Evolutionary conservation across 2,113 vertebrate genomes (phyloP), one percentile per base, ranked within the genome.

Genomic region (Lepisosteus osseus): DNA sequence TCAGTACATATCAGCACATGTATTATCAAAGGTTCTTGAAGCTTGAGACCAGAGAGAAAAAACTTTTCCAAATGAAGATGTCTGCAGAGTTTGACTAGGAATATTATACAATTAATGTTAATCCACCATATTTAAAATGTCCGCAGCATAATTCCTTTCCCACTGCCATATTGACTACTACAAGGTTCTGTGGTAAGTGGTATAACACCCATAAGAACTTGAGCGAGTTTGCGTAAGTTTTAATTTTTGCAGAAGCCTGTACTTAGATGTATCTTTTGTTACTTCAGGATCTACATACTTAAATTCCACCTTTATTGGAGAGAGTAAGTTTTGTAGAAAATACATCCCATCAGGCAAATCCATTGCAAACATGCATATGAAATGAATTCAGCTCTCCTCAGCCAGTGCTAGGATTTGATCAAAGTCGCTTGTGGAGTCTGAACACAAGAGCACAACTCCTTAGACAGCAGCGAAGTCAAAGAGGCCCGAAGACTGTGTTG

Each of bases 81-180:
- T 68, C 15, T 54, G 15, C 51, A 40, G 54, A 4, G 57, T 17
- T 7, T n/a, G 54, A 54, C 17, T 43, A 54, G 54, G 17, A 57
- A 59, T 69, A 57, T 69, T 41, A 43, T 57, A 69, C 57, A 29
- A 69, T 69, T 69, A 56, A 47, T 29, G 44, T 14, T 11, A 61
- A 14, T 6, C 8, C n/a, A 11, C 43, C 41, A 56, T 17, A 2
- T 47, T 43, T 59, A 11, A n/a, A 6, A n/a, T 67, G 45, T 66
- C 66, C 17, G 40, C 17, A 42, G 11, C 55, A n/a, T 15, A 67
- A n/a, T 4, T 67, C 65, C 42, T 67, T 54, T 29, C 6, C 56
- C 45, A 57, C 51, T 54, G 67, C 67, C 29, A 68, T 54, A 15
- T n/a, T 8, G 9, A 3, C 5, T 55, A 17, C 66, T 9, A 45